Conservation (phyloP, 1,140 invertebrate species). For the Thaumetopoea pityocampa region DNA sequence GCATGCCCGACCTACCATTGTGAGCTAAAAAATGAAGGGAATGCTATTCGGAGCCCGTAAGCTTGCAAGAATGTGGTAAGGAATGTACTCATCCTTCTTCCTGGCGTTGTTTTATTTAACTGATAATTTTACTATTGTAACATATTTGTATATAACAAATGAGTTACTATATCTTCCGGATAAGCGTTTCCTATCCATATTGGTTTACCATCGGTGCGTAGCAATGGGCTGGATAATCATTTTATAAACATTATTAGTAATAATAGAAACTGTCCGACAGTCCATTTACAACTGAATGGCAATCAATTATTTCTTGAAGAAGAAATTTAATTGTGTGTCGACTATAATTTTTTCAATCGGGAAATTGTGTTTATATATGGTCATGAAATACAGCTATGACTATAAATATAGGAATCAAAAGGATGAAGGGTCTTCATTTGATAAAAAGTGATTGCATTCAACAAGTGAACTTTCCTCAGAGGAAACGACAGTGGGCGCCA, state of each 20-base stretch:
- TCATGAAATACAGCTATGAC: not conserved
- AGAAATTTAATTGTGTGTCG: conserved; percentile 8
- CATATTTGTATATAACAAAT: not conserved
- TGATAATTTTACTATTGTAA: too few relatives aligned
- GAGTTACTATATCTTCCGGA: not conserved
- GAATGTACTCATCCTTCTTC: conserved; percentile 38
- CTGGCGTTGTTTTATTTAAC: conserved; percentile 12
- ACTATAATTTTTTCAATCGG: conserved; percentile 6
- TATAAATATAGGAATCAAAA: conserved; percentile 3
- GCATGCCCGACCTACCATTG: conserved; percentile 35
- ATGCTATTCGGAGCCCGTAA: conserved; percentile 21
- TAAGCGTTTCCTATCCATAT: conserved; percentile 1
- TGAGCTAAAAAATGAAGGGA: conserved; percentile 28
- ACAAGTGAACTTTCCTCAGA: conserved; percentile 62
- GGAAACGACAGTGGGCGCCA: conserved; percentile 65
- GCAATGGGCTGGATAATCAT: conserved; percentile 7
- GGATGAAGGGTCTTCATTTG: conserved; percentile 20
- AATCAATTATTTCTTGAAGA: conserved; percentile 9
- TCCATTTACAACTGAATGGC: conserved; percentile 2
- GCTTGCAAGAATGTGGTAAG: conserved; percentile 41
- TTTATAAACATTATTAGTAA: conserved; percentile 12
- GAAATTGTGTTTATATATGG: conserved; percentile 4
- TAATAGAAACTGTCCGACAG: conserved; percentile 8
- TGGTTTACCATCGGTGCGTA: conserved; percentile 2
- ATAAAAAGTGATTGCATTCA: conserved; percentile 43